phyloP scores from a whole-genome alignment of 1,140 invertebrate genomes.

The Riptortus pedestris region DNA sequence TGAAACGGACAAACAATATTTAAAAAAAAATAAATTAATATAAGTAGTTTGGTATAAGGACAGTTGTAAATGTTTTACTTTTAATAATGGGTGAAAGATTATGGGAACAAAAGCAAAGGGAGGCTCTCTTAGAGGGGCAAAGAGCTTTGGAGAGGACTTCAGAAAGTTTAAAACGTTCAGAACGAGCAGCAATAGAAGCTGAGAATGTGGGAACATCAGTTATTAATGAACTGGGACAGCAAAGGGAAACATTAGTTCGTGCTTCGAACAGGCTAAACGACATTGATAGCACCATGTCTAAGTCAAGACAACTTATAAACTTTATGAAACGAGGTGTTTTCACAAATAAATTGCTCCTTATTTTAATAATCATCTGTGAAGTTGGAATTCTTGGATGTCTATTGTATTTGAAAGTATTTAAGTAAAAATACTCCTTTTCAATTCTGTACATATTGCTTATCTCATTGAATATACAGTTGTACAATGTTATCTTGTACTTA shows the following conservation, averaged over 20 bases:
- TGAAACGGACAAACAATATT: too few species aligned
- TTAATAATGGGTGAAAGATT: not conserved
- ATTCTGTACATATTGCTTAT: too few species aligned
- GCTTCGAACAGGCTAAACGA: constrained; percentile 49
- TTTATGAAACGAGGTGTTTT: constrained; percentile 50
- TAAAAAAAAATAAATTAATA: too few species aligned
- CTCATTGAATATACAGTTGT: too few species aligned
- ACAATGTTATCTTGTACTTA: too few species aligned
- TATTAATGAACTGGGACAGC: constrained; percentile 51
- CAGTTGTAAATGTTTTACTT: too few species aligned
- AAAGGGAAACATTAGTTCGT: constrained; percentile 50
- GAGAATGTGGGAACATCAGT: constrained; percentile 68
- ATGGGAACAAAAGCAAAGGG: constrained; percentile 43
- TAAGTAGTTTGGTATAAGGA: too few species aligned
- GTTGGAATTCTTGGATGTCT: constrained; percentile 45
- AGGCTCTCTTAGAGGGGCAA: constrained; percentile 45
- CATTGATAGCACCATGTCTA: constrained; percentile 49
- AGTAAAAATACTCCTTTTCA: too few species aligned
- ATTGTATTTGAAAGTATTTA: constrained; percentile 46
- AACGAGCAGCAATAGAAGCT: constrained; percentile 63
- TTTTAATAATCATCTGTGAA: constrained; percentile 56
- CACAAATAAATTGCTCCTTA: constrained; percentile 55
- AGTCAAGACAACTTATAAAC: constrained; percentile 47
- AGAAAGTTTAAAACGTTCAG: constrained; percentile 55
- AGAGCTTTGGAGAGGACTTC: constrained; percentile 50